phyloP scores from a whole-genome alignment of 2,113 vertebrate genomes.

The Mugil cephalus region DNA sequence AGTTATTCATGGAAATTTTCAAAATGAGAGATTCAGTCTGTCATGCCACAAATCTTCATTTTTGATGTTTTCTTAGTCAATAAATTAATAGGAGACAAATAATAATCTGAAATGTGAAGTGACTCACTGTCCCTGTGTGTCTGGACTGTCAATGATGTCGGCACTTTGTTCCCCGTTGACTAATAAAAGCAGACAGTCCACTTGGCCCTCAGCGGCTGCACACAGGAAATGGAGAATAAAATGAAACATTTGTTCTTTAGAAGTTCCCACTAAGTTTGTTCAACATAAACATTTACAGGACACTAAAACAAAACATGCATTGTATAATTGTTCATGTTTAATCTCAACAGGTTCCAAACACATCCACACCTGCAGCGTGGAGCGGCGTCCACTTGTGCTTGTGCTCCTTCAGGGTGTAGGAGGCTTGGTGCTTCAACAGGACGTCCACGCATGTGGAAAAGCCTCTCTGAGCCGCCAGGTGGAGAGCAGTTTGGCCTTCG shows the following conservation, averaged over 20 bases:
- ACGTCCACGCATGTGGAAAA: constrained; percentile 91
- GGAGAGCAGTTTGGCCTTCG: constrained; percentile 90
- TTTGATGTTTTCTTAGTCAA: no score
- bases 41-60: no score
- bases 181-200: constrained; percentile 93
- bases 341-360: background rate
- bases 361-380: constrained; percentile 89
- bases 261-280: no score
- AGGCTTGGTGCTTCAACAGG: constrained; percentile 91
- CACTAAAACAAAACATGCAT: background rate
- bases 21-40: no score
- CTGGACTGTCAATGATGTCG: constrained; percentile 90
- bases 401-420: constrained; percentile 89
- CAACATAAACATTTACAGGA: background rate
- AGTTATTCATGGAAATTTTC: no score
- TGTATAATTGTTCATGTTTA: no score
- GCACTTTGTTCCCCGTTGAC: constrained; percentile 90
- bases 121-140: constrained; percentile 93
- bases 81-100: no score
- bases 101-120: background rate
- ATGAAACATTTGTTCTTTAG: background rate
- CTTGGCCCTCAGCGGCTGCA: constrained; percentile 92
- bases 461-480: constrained; percentile 91
- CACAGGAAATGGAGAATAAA: background rate
- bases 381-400: constrained; percentile 91